Conservation (phyloP, 2,888 invertebrate genomes). For the Anoncus sp. region DNA sequence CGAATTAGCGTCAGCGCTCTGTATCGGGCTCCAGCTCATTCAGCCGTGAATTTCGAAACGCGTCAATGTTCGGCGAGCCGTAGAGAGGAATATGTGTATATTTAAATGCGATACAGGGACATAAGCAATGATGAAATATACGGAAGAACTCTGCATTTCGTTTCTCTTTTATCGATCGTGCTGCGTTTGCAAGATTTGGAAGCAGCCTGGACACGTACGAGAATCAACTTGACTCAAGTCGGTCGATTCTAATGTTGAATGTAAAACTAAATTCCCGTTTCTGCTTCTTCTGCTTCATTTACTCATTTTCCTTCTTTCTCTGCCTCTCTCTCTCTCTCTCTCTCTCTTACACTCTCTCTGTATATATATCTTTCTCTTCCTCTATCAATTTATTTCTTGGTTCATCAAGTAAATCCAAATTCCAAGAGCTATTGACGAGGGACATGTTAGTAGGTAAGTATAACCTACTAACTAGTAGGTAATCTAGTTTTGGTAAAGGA, state of each 20-base stretch:
- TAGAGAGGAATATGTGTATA: slow-evolving; percentile 21
- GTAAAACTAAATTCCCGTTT: no score
- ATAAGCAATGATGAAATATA: not conserved
- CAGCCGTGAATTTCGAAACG: slow-evolving; percentile 57
- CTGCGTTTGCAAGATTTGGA: slow-evolving; percentile 23
- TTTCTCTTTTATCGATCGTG: slow-evolving; percentile 23
- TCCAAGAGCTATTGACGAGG: not conserved
- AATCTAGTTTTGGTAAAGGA: not conserved
- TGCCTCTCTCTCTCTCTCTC: no score
- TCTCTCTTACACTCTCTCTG: not conserved
- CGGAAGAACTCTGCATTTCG: not conserved
- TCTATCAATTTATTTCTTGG: not conserved
- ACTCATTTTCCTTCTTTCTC: no score
- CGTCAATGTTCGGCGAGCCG: slow-evolving; percentile 42
- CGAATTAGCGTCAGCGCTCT: slow-evolving; percentile 66
- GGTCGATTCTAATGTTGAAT: slow-evolving; percentile 13
- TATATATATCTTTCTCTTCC: not conserved
- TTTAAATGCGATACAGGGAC: not conserved
- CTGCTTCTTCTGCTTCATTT: no score
- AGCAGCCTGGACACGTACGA: not conserved
- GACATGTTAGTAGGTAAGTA: not conserved
- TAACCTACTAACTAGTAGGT: no score
- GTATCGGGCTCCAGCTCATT: slow-evolving; percentile 62
- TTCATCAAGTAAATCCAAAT: not conserved
- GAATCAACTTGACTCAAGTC: not conserved